These are phyloP conservation scores for Callyntrura sp. DNA, from an alignment of 2,888 invertebrate species.

Conservation along the genomic window DNA sequence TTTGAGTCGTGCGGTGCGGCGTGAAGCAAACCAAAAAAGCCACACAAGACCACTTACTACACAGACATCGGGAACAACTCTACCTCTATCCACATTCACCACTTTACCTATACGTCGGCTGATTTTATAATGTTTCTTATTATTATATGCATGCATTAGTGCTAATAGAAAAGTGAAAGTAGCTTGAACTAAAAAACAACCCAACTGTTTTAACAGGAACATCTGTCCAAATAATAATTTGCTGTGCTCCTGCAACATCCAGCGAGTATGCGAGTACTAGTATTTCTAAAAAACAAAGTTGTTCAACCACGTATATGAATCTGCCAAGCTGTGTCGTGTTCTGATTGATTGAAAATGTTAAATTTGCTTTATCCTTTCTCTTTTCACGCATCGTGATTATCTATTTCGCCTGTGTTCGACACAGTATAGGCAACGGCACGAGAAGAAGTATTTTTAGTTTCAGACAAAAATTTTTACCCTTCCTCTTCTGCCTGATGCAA, in stretches of 20 bases:
- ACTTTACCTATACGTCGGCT: not conserved
- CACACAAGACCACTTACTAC: conserved; percentile 6
- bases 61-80: not conserved
- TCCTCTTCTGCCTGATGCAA: not conserved
- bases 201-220: not conserved
- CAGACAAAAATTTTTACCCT: not conserved
- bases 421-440: not conserved
- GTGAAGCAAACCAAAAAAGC: conserved; percentile 7
- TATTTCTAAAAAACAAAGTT: conserved; percentile 9
- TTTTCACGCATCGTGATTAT: not conserved
- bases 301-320: conserved; percentile 1
- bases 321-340: conserved; percentile 21
- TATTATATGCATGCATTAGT: not conserved
- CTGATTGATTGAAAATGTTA: conserved; percentile 67
- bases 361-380: conserved; percentile 43
- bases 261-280: no score
- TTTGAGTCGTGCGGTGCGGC: not conserved
- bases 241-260: not conserved
- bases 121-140: not conserved
- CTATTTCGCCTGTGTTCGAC: not conserved
- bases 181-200: not conserved
- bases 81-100: not conserved
- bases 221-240: not conserved
- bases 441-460: not conserved
- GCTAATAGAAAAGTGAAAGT: conserved; percentile 10